Conservation (phyloP, 2,888 invertebrate genomes). For the Ophioninae sp. region DNA sequence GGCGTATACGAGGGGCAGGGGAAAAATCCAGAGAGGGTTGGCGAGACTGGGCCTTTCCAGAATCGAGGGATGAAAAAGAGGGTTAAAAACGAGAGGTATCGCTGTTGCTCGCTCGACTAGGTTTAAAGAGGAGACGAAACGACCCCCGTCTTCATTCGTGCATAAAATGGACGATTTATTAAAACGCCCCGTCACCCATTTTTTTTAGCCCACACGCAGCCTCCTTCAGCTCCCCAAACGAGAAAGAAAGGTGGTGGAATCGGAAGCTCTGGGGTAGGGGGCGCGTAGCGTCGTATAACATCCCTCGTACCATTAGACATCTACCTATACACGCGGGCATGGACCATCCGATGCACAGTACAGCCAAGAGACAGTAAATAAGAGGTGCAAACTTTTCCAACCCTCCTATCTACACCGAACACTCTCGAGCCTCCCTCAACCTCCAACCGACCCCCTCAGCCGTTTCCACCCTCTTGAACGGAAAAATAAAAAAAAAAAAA, state of each 20-base stretch:
- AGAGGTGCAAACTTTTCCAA: conserved; percentile 59
- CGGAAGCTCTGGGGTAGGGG: conserved; percentile 37
- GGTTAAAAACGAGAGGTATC: neutral
- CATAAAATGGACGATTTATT: conserved; percentile 57
- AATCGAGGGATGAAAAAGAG: neutral
- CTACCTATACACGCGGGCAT: conserved; percentile 2
- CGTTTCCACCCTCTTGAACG: conserved; percentile 39
- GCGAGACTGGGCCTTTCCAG: too few species aligned
- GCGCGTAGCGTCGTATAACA: conserved; percentile 39
- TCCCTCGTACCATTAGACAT: conserved; percentile 25
- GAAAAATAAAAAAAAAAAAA: conserved; percentile 37
- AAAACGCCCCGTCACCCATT: conserved; percentile 38
- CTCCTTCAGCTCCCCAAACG: conserved; percentile 13
- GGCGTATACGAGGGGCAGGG: neutral
- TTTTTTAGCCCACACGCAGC: neutral
- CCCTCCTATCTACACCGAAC: conserved; percentile 56
- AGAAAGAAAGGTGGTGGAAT: conserved; percentile 31
- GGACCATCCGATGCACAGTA: conserved; percentile 15
- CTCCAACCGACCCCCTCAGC: conserved; percentile 1
- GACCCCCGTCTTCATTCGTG: conserved; percentile 53
- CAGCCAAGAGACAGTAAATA: conserved; percentile 54
- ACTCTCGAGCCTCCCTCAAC: conserved; percentile 39
- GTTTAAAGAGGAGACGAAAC: conserved; percentile 41
- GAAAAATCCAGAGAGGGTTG: neutral
- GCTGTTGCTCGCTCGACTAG: conserved; percentile 14